Evolutionary conservation across 2,113 vertebrate genomes (phyloP).

Genomic region (Corydoras maculifer): DNA sequence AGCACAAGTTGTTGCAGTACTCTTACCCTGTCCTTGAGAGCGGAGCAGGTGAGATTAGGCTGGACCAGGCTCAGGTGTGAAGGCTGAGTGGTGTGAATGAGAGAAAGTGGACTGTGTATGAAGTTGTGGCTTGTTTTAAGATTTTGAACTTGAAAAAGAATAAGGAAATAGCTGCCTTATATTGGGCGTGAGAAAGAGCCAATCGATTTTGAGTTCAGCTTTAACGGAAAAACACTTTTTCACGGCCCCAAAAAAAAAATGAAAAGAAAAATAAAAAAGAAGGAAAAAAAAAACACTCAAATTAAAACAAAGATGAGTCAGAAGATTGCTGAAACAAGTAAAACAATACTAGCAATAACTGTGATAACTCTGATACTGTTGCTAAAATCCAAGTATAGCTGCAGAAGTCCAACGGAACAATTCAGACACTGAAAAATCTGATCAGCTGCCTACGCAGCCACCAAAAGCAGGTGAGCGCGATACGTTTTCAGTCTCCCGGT

Average conservation of each 20-base stretch:
- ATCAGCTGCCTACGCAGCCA: constrained; percentile 62
- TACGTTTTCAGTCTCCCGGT: constrained; percentile 34
- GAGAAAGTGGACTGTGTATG: constrained; percentile 2
- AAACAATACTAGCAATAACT: constrained; percentile 27
- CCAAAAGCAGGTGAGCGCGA: constrained; percentile 57
- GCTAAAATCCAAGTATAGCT: constrained; percentile 29
- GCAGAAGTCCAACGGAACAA: constrained; percentile 14
- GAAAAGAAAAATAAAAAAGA: constrained; percentile 39
- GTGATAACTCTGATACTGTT: constrained; percentile 33
- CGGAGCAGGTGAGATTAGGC: constrained; percentile 67
- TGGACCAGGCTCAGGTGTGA: constrained; percentile 63
- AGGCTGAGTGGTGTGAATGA: constrained; percentile 67
- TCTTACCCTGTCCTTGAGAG: constrained; percentile 72
- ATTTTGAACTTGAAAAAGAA: constrained; percentile 57
- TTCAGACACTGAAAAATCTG: constrained; percentile 34
- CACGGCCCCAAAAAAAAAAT: constrained; percentile 51
- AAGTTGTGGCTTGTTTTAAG: constrained; percentile 3
- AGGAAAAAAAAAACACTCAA: constrained; percentile 40
- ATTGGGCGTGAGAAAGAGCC: constrained; percentile 58
- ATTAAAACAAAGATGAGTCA: constrained; percentile 50
- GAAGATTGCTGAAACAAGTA: constrained; percentile 47
- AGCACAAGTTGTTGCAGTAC: background rate
- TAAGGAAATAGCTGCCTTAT: constrained; percentile 71
- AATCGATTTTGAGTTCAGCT: constrained; percentile 49
- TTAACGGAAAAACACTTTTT: constrained; percentile 51